Percentiles rank a stretch among this genome's conserved stretches.
These are phyloP conservation scores for Thamnophis elegans DNA, from an alignment of 2,797 vertebrate species.

Conservation along the genomic window DNA sequence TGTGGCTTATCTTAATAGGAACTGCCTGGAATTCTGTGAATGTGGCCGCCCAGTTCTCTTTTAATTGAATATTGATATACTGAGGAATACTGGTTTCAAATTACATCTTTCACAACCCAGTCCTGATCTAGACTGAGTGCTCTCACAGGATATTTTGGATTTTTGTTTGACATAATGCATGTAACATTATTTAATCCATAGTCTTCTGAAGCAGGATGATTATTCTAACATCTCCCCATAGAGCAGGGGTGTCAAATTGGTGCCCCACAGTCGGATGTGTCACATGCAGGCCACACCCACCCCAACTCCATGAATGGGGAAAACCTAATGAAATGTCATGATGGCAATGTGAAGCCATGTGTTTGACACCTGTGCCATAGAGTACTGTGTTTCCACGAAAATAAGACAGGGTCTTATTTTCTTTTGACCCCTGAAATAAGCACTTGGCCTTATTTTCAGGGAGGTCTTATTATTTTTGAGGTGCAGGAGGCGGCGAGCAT, in stretches of 20 bases:
- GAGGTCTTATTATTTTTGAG: too few species aligned
- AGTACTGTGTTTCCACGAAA: background rate
- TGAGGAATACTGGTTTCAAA: background rate
- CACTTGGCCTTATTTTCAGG: too few species aligned
- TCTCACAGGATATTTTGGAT: background rate
- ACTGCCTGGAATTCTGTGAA: background rate
- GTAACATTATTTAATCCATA: background rate
- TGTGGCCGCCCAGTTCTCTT: background rate
- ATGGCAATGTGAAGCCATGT: too few species aligned
- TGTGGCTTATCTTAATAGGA: background rate
- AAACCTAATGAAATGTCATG: too few species aligned
- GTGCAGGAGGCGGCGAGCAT: too few species aligned
- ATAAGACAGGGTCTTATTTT: too few species aligned
- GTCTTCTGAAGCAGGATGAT: background rate
- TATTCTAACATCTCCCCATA: background rate
- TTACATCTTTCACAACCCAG: background rate
- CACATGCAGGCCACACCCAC: too few species aligned
- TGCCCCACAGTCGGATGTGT: rapidly evolving
- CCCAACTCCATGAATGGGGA: too few species aligned
- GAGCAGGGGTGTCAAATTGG: too few species aligned
- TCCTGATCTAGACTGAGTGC: background rate
- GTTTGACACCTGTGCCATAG: too few species aligned
- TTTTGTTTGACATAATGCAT: background rate
- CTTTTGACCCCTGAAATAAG: too few species aligned
- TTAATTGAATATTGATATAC: background rate